phyloP scores from a whole-genome alignment of 1,140 invertebrate species.

The Steinernema khuongi region DNA sequence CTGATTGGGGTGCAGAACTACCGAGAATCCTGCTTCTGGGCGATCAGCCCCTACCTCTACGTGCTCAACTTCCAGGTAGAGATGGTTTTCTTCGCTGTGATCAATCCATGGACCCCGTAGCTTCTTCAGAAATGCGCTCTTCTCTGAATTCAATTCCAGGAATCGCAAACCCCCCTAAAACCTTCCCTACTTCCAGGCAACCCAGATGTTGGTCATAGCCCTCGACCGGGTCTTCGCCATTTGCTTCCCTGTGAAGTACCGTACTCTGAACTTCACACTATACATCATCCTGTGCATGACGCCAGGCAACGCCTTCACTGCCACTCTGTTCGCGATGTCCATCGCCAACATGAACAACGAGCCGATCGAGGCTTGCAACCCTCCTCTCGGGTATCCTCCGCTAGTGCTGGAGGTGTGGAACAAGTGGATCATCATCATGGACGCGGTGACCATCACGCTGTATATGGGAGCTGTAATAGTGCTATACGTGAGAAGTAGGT shows the following conservation, averaged over 20 bases:
- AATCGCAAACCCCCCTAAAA: not conserved
- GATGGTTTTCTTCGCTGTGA: no score
- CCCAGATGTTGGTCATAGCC: not conserved
- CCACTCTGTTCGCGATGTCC: not conserved
- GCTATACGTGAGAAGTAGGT: not conserved
- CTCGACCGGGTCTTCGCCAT: not conserved
- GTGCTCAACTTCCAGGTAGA: not conserved
- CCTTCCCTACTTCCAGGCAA: not conserved
- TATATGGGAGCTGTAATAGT: not conserved
- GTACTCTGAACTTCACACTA: not conserved
- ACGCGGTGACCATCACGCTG: not conserved
- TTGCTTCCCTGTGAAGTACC: not conserved
- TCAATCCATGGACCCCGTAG: no score
- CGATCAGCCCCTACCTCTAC: slow-evolving; percentile 6
- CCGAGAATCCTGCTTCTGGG: not conserved
- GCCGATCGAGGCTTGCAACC: not conserved
- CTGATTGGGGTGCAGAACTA: not conserved
- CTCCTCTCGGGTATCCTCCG: not conserved
- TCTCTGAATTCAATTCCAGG: not conserved
- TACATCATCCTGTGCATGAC: not conserved
- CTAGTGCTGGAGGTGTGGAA: not conserved
- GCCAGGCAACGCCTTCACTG: not conserved
- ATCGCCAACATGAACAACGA: not conserved
- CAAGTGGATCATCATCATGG: not conserved
- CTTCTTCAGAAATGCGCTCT: no score